Base-by-base conservation (phyloP, 1,140 invertebrate species). In the Zaprionus lachaisei region DNA sequence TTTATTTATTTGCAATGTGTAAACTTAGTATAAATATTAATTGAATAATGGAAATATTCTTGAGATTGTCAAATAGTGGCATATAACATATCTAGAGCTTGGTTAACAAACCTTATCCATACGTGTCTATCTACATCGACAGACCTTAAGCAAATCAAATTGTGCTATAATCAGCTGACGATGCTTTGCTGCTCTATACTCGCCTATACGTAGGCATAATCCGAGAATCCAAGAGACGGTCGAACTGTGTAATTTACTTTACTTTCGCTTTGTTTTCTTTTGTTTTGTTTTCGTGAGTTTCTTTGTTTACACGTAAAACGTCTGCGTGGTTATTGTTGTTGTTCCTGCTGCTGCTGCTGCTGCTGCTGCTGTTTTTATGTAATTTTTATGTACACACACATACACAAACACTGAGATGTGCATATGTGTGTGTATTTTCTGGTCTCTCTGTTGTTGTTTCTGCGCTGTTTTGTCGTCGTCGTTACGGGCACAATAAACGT, bases 401-500 rank as follows among this genome's bases (percentile, higher is more conserved):
- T 41, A 60, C 17, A 41, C 28, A n/a, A n/a, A n/a, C 7, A 57
- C 54, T 6, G 15, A 15, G 31, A 3, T 26, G n/a, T 37, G 20
- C 49, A 26, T 28, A 34, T 12, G 49, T 77, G 49, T 73, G 63
- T 77, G 49, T 65, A 57, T 77, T 61, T 79, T 51, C 65, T 70
- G 74, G 67, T 51, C 51, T 72, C 64, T 37, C 37, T 72, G 63
- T 72, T 68, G 61, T 54, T 74, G 54, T 57, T 69, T 57, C 51
- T 65, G 49, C 61, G 47, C 49, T 62, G 69, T 69, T 83, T 71
- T 72, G 79, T 65, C 77, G 68, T 73, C 69, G 69, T 66, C 77
- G 79, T 73, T 73, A 77, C 56, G 85, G 65, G 75, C 72, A 89
- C 81, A 90, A 90, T 90, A 89, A 89, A 89, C 85, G 84, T 81